Evolutionary conservation across 2,888 invertebrate species (phyloP), one percentile per base, ranked within the genome.

Genomic region (Campoplex capitator): DNA sequence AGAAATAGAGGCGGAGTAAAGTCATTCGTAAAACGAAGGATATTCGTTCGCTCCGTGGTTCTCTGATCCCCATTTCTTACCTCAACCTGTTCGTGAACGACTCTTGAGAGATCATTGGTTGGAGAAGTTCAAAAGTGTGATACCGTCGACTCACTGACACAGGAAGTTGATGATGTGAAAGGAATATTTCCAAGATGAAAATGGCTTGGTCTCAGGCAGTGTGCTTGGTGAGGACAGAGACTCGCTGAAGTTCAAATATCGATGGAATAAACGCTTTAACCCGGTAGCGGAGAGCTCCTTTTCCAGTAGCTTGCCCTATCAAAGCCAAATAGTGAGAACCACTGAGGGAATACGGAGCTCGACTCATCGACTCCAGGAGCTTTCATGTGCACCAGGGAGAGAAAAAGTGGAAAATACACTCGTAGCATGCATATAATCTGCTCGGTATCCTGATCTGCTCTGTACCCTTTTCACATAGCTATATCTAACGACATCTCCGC

Each of bases 211-310:
- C 89, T 86, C 89, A 89, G 91, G 91, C 90, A 90, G 89, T 91
- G 89, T 90, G 90, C 38, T 23, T 90, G 88, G 88, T 89, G 88
- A 79, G 89, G 84, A 90, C 88, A 87, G 86, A 89, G 74, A 84
- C 91, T 90, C 89, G 92, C 92, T 91, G 92, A 90, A 90, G 88
- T 89, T 89, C 89, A 91, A 88, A 91, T 91, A 91, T 92, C 91
- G 91, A 92, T 91, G 91, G 90, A 91, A 92, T 92, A 91, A 92
- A 90, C 91, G 90, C 88, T 79, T 88, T 83, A 45, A 81, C n/a
- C 32, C 74, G 65, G 73, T 48, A 58, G 48, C 74, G 67, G n/a
- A 45, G 79, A 68, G 75, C 73, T 54, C 56, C 74, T 67, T 65
- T 74, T 70, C 76, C 74, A 75, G 82, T 79, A 68, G 58, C 51